Evolutionary conservation across 2,797 vertebrate species (phyloP), one percentile per base, ranked within the genome.

Genomic region (Acridotheres tristis): DNA sequence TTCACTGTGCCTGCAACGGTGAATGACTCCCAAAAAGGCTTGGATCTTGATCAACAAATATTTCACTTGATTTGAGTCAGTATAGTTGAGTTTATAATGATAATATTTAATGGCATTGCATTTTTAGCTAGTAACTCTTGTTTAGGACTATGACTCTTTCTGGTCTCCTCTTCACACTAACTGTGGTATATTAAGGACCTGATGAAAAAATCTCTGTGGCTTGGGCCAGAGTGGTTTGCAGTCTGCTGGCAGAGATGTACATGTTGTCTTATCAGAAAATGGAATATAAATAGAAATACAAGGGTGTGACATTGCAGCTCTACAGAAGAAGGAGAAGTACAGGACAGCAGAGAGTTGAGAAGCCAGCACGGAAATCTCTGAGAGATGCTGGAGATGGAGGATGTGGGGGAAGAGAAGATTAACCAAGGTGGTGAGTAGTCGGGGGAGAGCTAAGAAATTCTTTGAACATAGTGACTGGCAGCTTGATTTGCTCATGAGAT

Each of bases 401-500:
- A 91, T 87, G 94, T 91, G 83, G 89, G 76, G 62, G 55, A 16
- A 63, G 53, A 79, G 57, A 29, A 78, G 29, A 78, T 66, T 78
- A 50, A 73, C 34, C 40, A 50, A 54, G 45, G 26, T 66, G 76
- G 17, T 48, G 86, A 81, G 55, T 10, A 47, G 36, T 34, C 29
- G 26, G 62, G 84, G 65, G 38, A 87, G 38, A 92, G 71, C 45
- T 63, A 69, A 71, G 82, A 92, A 91, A 66, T 69, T 92, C 47
- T 95, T 90, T 93, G 42, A 88, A 58, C 13, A 6, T 4, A 50
- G 27, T 43, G 77, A 57, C 43, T 88, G 65, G 67, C 63, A 86
- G 76, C 67, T 79, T 47, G 89, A 94, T 95, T 69, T 83, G 55
- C 65, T 82, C 7, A 13, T 30, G 67, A 66, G 93, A 91, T 94